Evolutionary conservation across 2,888 invertebrate species (phyloP).

Genomic region (Nephrotoma appendiculata): DNA sequence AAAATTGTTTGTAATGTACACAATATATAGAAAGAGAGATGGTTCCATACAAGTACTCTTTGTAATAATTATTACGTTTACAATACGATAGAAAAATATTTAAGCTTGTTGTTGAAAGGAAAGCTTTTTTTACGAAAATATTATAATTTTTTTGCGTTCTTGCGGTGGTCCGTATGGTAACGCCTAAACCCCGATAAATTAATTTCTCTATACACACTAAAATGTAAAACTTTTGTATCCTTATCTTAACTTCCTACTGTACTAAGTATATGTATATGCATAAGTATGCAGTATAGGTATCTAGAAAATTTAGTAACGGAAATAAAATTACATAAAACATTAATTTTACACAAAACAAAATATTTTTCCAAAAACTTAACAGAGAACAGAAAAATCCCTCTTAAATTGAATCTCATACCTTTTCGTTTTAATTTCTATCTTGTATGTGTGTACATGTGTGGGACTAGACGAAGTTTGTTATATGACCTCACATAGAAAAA

Average conservation of each 20-base stretch:
- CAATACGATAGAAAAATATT: neutral
- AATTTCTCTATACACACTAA: neutral
- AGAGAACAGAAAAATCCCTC: neutral
- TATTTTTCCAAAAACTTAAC: neutral
- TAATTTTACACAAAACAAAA: neutral
- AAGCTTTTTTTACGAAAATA: neutral
- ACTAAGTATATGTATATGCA: neutral
- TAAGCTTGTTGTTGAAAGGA: neutral
- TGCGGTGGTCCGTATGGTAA: neutral
- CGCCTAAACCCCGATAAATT: neutral
- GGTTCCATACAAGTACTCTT: neutral
- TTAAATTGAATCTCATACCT: neutral
- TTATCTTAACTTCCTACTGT: neutral
- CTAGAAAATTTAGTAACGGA: neutral
- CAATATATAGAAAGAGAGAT: neutral
- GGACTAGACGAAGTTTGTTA: neutral
- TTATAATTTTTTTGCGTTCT: neutral
- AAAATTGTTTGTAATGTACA: neutral
- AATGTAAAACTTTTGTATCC: neutral
- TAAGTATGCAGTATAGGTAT: neutral
- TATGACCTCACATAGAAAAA: neutral
- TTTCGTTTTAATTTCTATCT: neutral
- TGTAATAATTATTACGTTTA: neutral
- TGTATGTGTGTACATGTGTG: neutral
- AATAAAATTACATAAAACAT: neutral